Base-by-base conservation (phyloP, 2,113 vertebrate species). In the Oncorhynchus masou region DNA sequence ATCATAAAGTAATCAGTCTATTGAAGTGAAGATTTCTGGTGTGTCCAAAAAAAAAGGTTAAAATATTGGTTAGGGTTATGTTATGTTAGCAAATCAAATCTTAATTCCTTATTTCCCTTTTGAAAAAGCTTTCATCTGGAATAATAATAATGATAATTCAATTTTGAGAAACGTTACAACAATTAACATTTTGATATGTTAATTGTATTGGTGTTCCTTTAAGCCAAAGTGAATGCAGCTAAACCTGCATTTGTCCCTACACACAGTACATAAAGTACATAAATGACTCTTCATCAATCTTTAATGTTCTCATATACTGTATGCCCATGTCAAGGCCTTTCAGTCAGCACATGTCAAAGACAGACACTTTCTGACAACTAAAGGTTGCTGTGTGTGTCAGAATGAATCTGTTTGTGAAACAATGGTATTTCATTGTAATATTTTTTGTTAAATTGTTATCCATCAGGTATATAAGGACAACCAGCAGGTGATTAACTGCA, bases 401-500 rank as follows among this genome's bases (percentile, higher is more conserved):
- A 45, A 45, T 11, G 1, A 11, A 45, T 45, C 39, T 45, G 39
- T 45, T 45, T 45, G 39, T 45, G 39, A 45, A 45, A 45, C 39
- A 2, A 45, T 45, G 39, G 9, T 45, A 45, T 45, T 45, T 11
- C 39, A 11, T 45, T 45, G 8, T 45, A 45, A 45, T 45, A 45
- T 11, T 45, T 3, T 11, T 9, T 2, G 39, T 45, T 11, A 11
- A 45, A 45, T 45, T 11, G 39, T 45, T 11, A 45, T 45, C 39
- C 11, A 45, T 45, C 39, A 45, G 9, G 8, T 45, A 11, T 45
- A 45, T 45, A 45, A 45, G 39, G 39, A 45, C 39, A 45, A 19
- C 13, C 25, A 15, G 12, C 20, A 39, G 22, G 48, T 16, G 49
- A 79, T 85, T 84, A 81, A 87, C 85, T 88, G 87, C 59, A 85